Base-by-base conservation (phyloP, 2,888 invertebrate genomes). In the Anthoptus insignis region DNA sequence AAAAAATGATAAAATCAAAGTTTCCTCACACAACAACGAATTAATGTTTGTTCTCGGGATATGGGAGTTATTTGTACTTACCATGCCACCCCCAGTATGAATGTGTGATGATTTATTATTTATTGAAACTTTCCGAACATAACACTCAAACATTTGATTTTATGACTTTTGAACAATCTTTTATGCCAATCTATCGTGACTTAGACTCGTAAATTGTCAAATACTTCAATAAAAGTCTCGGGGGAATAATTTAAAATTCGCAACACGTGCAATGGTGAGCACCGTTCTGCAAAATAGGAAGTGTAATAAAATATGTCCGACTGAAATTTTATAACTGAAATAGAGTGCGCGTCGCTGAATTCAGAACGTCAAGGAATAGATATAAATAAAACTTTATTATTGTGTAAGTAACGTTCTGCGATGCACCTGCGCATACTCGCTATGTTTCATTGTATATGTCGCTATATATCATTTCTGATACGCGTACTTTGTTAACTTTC, bases 181-280 rank as follows among this genome's bases (percentile, higher is more conserved):
- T 58, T 58, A 47, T 63, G 54, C 47, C 61, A 63, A 63, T 63
- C 54, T 63, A 56, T 56, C 54, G 64, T 57, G 64, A 64, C 64
- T 50, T 52, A 64, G 37, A 39, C 63, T 63, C 63, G 49, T 63
- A 64, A 64, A 64, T 64, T 64, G 64, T 64, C 64, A 64, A 64
- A 64, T 64, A 64, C 49, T 64, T 64, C 64, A 64, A 64, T 64
- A 64, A 58, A 64, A 64, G 42, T 58, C 42, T 32, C 57, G 7
- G 29, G 42, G 16, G 64, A 71, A 78, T 83, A 83, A 83, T 85
- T 88, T 86, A 78, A 82, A 86, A 89, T 88, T 88, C 88, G 83
- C 81, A 83, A 80, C 88, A 84, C 88, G 88, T 81, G 80, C 85
- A 81, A 81, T 81, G 79, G 83, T 82, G 84, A 87, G 80, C 84